Evolutionary conservation across 2,797 vertebrate genomes (phyloP).

Genomic region (Loris lydekkerianus): DNA sequence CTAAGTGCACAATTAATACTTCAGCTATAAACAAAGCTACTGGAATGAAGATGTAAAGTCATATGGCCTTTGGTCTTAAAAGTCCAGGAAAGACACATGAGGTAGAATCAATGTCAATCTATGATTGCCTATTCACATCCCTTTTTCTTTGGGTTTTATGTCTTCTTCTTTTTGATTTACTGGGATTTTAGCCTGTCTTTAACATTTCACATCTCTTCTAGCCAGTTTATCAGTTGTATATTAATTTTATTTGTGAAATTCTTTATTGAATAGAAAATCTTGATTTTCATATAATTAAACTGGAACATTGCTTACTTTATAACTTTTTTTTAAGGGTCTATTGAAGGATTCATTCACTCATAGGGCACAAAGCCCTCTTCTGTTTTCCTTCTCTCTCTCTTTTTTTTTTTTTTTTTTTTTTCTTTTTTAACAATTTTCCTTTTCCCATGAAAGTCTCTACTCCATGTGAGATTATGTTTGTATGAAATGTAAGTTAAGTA

Average conservation of each 20-base stretch:
- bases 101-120: background rate
- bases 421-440: background rate
- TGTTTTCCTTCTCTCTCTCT: background rate
- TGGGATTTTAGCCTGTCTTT: background rate
- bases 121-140: background rate
- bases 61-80: background rate
- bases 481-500: background rate
- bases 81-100: background rate
- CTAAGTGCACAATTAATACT: background rate
- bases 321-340: background rate
- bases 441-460: background rate
- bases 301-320: background rate
- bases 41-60: background rate
- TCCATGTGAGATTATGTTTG: background rate
- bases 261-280: slow-evolving; percentile 4
- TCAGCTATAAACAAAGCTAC: background rate
- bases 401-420: background rate
- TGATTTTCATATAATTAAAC: background rate
- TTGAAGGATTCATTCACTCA: background rate
- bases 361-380: background rate
- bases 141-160: background rate
- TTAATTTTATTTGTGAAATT: slow-evolving; percentile 13
- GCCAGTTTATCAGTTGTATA: background rate
- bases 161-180: background rate
- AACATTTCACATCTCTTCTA: background rate